These are phyloP conservation scores for Holothuria glaberrima DNA, from an alignment of 35 echinoderm and acorn worm species.

Conservation along the genomic window DNA sequence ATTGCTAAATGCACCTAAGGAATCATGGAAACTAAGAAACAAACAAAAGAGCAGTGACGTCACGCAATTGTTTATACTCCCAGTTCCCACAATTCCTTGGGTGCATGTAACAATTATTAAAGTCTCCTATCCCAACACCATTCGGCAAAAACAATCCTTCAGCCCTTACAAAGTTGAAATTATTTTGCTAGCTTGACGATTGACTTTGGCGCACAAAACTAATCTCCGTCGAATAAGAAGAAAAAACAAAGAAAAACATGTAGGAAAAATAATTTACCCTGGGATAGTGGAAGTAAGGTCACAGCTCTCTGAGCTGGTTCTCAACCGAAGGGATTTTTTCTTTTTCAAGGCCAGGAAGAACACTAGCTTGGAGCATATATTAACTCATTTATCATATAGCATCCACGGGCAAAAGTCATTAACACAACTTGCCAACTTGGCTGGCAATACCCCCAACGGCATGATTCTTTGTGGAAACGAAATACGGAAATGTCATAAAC, in stretches of 20 bases:
- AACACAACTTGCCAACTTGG: constrained; percentile 53
- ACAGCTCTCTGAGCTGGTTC: constrained; percentile 23
- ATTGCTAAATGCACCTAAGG: too few relatives aligned
- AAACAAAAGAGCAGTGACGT: too few relatives aligned
- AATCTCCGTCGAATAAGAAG: background rate
- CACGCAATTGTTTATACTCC: too few relatives aligned
- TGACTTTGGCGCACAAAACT: too few relatives aligned
- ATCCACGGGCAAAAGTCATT: constrained; percentile 62
- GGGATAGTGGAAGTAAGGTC: constrained; percentile 24
- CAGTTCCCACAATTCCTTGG: too few relatives aligned
- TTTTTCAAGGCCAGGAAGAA: constrained; percentile 42
- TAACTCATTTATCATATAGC: constrained; percentile 67
- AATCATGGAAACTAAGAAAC: too few relatives aligned
- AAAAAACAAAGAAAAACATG: background rate
- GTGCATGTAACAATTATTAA: too few relatives aligned
- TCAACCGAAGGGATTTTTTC: constrained; percentile 31
- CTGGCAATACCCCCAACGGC: constrained; percentile 40
- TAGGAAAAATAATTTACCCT: background rate
- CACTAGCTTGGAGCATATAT: constrained; percentile 50
- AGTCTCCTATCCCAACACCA: too few relatives aligned
- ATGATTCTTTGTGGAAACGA: background rate
- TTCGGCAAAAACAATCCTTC: too few relatives aligned
- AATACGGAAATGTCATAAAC: too few relatives aligned
- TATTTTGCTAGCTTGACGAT: too few relatives aligned
- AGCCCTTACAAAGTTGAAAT: too few relatives aligned